phyloP scores from a whole-genome alignment of 2,797 vertebrate genomes.

The Diceros bicornis region DNA sequence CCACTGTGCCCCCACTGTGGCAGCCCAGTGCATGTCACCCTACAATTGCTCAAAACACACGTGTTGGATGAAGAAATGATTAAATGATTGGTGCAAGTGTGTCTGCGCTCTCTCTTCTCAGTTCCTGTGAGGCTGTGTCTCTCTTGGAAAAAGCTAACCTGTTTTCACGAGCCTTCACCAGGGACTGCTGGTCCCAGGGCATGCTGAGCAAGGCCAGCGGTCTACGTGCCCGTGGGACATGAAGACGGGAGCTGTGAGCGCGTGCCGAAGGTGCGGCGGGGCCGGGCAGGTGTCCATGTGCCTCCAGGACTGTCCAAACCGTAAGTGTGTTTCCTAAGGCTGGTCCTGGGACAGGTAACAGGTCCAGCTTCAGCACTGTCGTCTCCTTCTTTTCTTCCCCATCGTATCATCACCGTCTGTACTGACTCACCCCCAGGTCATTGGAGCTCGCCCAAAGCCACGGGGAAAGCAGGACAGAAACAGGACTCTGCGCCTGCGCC shows the following conservation, averaged over 20 bases:
- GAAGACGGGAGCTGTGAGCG: background rate
- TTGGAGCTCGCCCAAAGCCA: background rate
- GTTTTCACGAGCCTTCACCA: background rate
- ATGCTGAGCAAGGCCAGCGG: background rate
- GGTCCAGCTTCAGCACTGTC: background rate
- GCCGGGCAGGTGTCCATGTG: accelerated
- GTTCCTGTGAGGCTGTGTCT: background rate
- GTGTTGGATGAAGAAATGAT: background rate
- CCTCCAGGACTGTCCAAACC: background rate
- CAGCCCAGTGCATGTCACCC: accelerated
- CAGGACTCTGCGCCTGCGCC: background rate
- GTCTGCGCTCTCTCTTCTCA: background rate
- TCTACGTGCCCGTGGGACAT: background rate
- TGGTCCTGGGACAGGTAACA: background rate
- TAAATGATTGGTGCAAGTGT: too few relatives aligned
- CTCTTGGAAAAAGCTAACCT: background rate
- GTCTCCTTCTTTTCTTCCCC: background rate
- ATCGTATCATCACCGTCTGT: background rate
- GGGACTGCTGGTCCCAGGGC: background rate
- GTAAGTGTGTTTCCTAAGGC: background rate
- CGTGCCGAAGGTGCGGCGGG: background rate
- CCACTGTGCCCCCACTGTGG: background rate
- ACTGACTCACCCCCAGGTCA: background rate
- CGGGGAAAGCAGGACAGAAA: background rate
- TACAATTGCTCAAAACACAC: background rate